Conservation (phyloP, 2,797 vertebrate species). For the Acanthurus leucopareius region DNA sequence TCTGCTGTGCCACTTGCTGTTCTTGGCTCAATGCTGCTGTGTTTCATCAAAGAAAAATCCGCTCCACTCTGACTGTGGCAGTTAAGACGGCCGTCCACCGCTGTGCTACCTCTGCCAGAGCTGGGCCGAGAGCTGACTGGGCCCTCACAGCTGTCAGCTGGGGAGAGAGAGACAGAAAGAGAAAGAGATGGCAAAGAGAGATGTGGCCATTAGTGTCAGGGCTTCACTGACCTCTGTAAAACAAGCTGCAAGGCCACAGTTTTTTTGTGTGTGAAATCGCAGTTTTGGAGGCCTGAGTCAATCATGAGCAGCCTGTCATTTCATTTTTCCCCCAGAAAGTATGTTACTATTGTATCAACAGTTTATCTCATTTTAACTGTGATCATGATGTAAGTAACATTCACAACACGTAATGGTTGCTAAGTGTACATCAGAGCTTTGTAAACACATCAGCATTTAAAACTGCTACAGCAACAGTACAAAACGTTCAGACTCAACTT, state of each 20-base stretch:
- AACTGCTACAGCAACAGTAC: slow-evolving; percentile 21
- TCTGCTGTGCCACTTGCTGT: slow-evolving; percentile 89
- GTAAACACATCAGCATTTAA: slow-evolving; percentile 30
- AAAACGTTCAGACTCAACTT: slow-evolving; percentile 24
- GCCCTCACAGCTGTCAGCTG: slow-evolving; percentile 71
- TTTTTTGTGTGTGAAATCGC: slow-evolving; percentile 34
- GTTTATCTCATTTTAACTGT: slow-evolving; percentile 20
- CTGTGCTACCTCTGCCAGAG: slow-evolving; percentile 67
- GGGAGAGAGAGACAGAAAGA: slow-evolving; percentile 22
- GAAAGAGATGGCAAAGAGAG: slow-evolving; percentile 24
- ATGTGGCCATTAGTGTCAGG: slow-evolving; percentile 30
- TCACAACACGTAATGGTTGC: slow-evolving; percentile 12
- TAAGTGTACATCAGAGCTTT: slow-evolving; percentile 28
- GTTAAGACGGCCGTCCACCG: slow-evolving; percentile 71
- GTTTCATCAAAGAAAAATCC: slow-evolving; percentile 91
- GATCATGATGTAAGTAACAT: slow-evolving; percentile 31
- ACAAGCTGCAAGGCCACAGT: slow-evolving; percentile 42
- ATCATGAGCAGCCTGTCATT: slow-evolving; percentile 16
- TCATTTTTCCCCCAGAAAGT: slow-evolving; percentile 31
- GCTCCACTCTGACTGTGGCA: slow-evolving; percentile 78
- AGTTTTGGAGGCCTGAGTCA: slow-evolving; percentile 37
- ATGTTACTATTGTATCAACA: slow-evolving; percentile 32
- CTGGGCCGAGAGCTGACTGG: slow-evolving; percentile 48
- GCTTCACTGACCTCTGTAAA: slow-evolving; percentile 35
- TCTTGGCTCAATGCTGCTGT: slow-evolving; percentile 85